A percentile compares a stretch with the other conserved stretches of the same genome.
These are phyloP conservation scores for Caenorhabditis tropicalis DNA, from an alignment of 1,140 invertebrate genomes.

Conservation along the genomic window DNA sequence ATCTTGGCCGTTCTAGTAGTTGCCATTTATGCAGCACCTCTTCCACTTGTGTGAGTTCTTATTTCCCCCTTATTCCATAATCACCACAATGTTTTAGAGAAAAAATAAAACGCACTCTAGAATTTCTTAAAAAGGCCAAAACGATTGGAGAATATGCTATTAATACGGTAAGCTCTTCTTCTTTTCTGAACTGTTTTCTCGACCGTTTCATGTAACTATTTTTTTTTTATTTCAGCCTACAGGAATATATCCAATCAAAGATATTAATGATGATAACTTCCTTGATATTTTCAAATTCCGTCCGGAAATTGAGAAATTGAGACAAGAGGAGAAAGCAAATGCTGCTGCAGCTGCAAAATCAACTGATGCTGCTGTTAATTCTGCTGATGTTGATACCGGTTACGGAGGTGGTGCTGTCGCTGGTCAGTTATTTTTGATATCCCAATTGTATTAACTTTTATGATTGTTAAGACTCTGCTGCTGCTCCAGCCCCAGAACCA, in stretches of 20 bases:
- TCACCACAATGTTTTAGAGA: background rate
- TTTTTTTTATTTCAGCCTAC: constrained; percentile 34
- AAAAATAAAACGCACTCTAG: constrained; percentile 47
- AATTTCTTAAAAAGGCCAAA: constrained; percentile 25
- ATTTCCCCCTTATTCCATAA: background rate
- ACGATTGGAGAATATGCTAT: constrained; percentile 46
- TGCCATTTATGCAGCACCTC: constrained; percentile 29
- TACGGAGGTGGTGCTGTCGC: constrained; percentile 17
- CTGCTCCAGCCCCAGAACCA: constrained; percentile 24
- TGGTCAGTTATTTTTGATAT: background rate
- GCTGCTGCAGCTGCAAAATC: constrained; percentile 31
- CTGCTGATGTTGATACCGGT: constrained; percentile 7
- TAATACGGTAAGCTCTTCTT: constrained; percentile 31
- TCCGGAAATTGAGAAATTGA: constrained; percentile 30
- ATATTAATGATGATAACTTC: constrained; percentile 50
- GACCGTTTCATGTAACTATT: background rate
- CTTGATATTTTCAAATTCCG: constrained; percentile 52
- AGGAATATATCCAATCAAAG: constrained; percentile 51
- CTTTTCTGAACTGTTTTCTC: too few species aligned
- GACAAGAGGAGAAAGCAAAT: constrained; percentile 34
- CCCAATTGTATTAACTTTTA: background rate
- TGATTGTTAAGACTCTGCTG: background rate
- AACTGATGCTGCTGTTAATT: constrained; percentile 1
- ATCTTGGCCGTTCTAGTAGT: constrained; percentile 9
- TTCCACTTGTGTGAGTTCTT: constrained; percentile 20